Evolutionary conservation across 2,888 invertebrate genomes (phyloP).

Genomic region (Drosophila rellima): DNA sequence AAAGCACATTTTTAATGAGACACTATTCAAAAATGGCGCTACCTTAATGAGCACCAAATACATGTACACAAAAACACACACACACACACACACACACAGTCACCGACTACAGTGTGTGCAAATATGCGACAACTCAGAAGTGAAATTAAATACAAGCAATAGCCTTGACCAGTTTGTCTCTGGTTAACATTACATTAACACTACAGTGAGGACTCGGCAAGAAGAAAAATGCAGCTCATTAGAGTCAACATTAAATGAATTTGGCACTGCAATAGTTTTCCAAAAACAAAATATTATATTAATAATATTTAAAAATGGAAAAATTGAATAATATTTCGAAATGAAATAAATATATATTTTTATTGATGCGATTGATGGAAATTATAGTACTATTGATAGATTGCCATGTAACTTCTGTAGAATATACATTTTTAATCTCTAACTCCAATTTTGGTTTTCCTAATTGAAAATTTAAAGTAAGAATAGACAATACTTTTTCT

Average conservation of each 20-base stretch:
- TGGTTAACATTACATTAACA: neutral
- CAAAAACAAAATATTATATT: no score
- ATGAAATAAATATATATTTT: no score
- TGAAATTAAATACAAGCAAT: constrained; percentile 24
- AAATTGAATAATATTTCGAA: no score
- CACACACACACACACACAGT: neutral
- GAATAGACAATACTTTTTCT: neutral
- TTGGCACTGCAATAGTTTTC: neutral
- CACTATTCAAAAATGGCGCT: constrained; percentile 59
- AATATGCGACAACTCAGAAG: constrained; percentile 17
- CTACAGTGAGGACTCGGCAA: constrained; percentile 2
- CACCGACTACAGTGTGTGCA: constrained; percentile 28
- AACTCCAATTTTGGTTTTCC: no score
- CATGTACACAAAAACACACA: constrained; percentile 14
- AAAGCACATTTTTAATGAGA: constrained; percentile 71
- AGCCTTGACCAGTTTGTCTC: constrained; percentile 31
- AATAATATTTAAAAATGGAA: no score
- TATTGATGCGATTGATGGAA: no score
- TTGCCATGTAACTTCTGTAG: no score
- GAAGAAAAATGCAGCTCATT: constrained; percentile 1
- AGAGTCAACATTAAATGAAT: neutral
- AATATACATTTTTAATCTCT: no score
- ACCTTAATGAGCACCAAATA: constrained; percentile 63
- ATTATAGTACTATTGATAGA: no score
- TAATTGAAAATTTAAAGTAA: neutral